Evolutionary conservation across 1,140 invertebrate species (phyloP), one percentile per base, ranked within the genome.

Genomic region (Calliphora vicina): DNA sequence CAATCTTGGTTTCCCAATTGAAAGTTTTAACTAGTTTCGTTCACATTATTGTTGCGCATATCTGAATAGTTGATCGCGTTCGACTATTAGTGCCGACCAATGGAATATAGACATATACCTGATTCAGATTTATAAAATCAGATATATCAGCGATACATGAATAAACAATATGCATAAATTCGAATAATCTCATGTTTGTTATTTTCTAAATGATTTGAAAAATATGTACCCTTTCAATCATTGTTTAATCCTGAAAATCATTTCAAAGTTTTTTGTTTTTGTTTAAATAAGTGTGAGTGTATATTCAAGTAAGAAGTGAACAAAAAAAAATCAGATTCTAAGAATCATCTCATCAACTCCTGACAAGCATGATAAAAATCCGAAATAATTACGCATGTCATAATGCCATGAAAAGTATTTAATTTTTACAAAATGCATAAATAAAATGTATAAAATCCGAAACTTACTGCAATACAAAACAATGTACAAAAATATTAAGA

Each of bases 361-460:
- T 82, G 81, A 82, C 81, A 82, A 82, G 20, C 45, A 84, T 82
- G 73, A 84, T 84, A 84, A 84, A 83, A 84, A 84, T 82, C 81
- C 83, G 72, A 82, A 84, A 82, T 84, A 84, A 84, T 84, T 84
- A 84, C 81, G 81, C 74, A 82, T 84, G 83, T 84, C 83, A 84
- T 84, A 84, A 82, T 82, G 74, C 61, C 83, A 82, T 84, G 78
- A 81, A 84, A 84, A 27, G 83, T 73, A 82, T 82, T 84, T 84
- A 84, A 82, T 84, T 74, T 83, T 81, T 73, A 78, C 74, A 78
- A 78, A 78, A 78, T 78, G 74, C 74, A 78, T 45, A 78, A 43
- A 26, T n/a, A 42, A 83, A 13, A 73, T 72, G 25, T 67, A 72
- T 50, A 71, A 57, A 82, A 6, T 50, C 2, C 2, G 15, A 67